Evolutionary conservation across 2,888 invertebrate genomes (phyloP).

Genomic region (Podabrus alpinus): DNA sequence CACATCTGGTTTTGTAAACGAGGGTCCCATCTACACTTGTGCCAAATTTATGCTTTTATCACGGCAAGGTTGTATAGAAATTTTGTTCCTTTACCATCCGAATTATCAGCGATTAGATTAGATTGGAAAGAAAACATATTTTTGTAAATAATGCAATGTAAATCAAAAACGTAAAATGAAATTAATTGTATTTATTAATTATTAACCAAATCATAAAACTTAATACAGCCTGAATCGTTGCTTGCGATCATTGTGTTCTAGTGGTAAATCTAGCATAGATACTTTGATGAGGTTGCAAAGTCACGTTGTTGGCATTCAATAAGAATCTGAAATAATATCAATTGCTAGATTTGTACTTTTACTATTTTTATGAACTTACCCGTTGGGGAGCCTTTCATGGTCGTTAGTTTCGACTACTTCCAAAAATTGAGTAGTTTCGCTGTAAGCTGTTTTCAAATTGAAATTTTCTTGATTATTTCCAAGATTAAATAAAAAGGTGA

Average conservation of each 20-base stretch:
- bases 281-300: conserved; percentile 10
- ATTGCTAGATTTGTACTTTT: not conserved
- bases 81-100: no score
- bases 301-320: not conserved
- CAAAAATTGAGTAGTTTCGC: not conserved
- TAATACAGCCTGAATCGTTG: not conserved
- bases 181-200: not conserved
- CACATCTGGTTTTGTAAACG: no score
- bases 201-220: not conserved
- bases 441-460: conserved; percentile 57
- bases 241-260: not conserved
- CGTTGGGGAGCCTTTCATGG: not conserved
- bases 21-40: no score
- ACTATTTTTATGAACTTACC: not conserved
- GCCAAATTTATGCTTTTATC: no score
- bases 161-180: no score
- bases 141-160: no score
- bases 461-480: conserved; percentile 58
- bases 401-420: not conserved
- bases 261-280: not conserved
- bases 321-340: conserved; percentile 1
- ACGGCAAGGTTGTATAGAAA: no score
- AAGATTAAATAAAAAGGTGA: conserved; percentile 50
- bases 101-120: no score
- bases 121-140: no score